Percentiles rank a stretch among this genome's conserved stretches.
Evolutionary conservation across 2,888 invertebrate genomes (phyloP).

Genomic region (Nemapogon koenigi): DNA sequence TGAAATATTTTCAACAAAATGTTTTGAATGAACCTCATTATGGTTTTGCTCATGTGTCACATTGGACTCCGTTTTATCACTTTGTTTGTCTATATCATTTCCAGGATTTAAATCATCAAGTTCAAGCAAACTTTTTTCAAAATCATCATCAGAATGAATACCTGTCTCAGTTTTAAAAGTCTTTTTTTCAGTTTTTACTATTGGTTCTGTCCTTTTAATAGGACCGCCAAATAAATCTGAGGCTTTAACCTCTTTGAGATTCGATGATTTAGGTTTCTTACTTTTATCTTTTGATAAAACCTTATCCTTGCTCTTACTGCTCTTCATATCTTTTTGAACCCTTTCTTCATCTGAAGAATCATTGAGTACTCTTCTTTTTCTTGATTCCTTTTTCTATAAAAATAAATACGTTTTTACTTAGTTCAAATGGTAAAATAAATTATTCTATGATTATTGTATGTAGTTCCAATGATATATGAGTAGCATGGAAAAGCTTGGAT

Average conservation of each 20-base stretch:
- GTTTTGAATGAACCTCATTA: too few species aligned
- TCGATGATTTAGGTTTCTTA: constrained; percentile 23
- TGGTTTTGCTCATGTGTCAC: too few species aligned
- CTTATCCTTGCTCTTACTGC: constrained; percentile 20
- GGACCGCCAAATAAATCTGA: constrained; percentile 70
- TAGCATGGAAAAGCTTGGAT: neutral
- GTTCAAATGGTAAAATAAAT: neutral
- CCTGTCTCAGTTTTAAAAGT: constrained; percentile 43
- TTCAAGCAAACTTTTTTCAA: constrained; percentile 71
- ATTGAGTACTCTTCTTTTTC: constrained; percentile 28
- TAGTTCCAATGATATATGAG: constrained; percentile 6
- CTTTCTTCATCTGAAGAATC: constrained; percentile 48
- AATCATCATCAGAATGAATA: constrained; percentile 72
- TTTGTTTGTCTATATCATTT: too few species aligned
- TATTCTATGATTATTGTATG: neutral
- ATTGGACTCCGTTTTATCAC: too few species aligned
- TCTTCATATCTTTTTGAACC: constrained; percentile 25
- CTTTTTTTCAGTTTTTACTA: constrained; percentile 47
- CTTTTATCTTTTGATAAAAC: constrained; percentile 23
- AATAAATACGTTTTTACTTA: constrained; percentile 18
- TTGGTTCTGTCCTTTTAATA: constrained; percentile 61
- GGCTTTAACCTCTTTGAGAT: constrained; percentile 43
- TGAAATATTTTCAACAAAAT: too few species aligned
- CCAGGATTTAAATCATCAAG: constrained; percentile 71
- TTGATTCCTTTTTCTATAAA: constrained; percentile 36